Evolutionary conservation across 2,888 invertebrate species (phyloP), one percentile per base, ranked within the genome.

Genomic region (Phrixothrix hirtus): DNA sequence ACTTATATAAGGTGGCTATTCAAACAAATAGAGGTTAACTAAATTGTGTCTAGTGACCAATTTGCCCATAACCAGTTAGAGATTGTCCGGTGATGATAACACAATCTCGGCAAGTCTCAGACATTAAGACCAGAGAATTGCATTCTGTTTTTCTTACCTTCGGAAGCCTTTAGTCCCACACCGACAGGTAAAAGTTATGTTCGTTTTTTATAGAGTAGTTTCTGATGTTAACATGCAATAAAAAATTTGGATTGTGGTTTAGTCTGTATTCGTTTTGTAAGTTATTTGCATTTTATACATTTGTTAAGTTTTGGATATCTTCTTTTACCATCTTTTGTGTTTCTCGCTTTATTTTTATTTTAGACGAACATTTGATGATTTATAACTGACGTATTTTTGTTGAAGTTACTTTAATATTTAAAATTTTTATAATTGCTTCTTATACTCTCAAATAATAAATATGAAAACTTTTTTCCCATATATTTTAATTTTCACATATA

Each of bases 161-260:
- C 63, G 58, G 66, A 60, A 65, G 64, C 65, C 63, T 65, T 68
- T 63, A 63, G 61, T 61, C 65, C 65, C 63, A 64, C 64, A 65
- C 67, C 67, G 69, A 67, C 72, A 72, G 71, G 71, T 71, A 72
- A 66, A 69, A 67, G 61, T 62, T 65, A 60, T 63, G 59, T 62
- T 59, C 53, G 58, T 64, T 68, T 66, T 66, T 70, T 69, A 66
- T 67, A 59, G 64, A 69, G 70, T 68, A 71, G 72, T 69, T 71
- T 71, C 66, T 68, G 71, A 71, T 72, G 72, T 72, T 72, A 70
- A 72, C 71, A 72, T 68, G 71, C 69, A 68, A 71, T 72, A 72
- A 72, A 71, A 69, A 67, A 67, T 64, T 67, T 65, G 58, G 65
- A 63, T 60, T 66, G 64, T 60, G 67, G 67, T 67, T 64, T 47